These are phyloP conservation scores for Eumeta japonica DNA, from an alignment of 1,140 invertebrate species.

Conservation along the genomic window DNA sequence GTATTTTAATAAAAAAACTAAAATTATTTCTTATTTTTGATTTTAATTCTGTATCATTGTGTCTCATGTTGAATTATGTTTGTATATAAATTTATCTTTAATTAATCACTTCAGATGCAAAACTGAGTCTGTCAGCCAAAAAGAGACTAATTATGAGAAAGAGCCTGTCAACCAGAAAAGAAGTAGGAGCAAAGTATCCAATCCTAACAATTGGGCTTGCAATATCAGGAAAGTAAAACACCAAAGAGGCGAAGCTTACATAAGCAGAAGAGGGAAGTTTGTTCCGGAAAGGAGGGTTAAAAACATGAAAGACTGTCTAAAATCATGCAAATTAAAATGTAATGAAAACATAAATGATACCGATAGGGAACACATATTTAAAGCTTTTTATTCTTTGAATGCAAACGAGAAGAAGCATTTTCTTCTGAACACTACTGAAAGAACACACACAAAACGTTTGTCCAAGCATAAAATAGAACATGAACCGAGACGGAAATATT, in stretches of 20 bases:
- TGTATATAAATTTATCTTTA: constrained; percentile 18
- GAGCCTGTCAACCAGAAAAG: constrained; percentile 17
- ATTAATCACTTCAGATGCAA: constrained; percentile 27
- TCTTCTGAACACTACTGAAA: constrained; percentile 42
- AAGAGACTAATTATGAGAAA: constrained; percentile 11
- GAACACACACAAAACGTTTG: constrained; percentile 26
- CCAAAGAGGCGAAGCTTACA: constrained; percentile 44
- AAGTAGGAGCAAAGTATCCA: constrained; percentile 22
- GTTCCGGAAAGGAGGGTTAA: constrained; percentile 33
- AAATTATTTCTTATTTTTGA: no score
- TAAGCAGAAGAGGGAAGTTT: constrained; percentile 40
- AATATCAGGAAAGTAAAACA: constrained; percentile 44
- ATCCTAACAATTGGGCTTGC: constrained; percentile 39
- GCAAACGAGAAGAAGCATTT: constrained; percentile 49
- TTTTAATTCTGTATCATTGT: no score
- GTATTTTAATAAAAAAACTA: no score
- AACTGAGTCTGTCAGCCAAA: no score
- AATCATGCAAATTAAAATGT: constrained; percentile 41
- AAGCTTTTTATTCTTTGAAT: constrained; percentile 46
- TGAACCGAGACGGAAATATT: constrained; percentile 30
- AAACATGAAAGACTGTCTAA: constrained; percentile 43
- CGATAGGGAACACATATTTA: constrained; percentile 44
- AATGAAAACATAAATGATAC: constrained; percentile 35
- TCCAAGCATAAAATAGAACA: constrained; percentile 13
- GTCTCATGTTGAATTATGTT: no score